Evolutionary conservation across 2,888 invertebrate species (phyloP).

Genomic region (Hydraecia micacea): DNA sequence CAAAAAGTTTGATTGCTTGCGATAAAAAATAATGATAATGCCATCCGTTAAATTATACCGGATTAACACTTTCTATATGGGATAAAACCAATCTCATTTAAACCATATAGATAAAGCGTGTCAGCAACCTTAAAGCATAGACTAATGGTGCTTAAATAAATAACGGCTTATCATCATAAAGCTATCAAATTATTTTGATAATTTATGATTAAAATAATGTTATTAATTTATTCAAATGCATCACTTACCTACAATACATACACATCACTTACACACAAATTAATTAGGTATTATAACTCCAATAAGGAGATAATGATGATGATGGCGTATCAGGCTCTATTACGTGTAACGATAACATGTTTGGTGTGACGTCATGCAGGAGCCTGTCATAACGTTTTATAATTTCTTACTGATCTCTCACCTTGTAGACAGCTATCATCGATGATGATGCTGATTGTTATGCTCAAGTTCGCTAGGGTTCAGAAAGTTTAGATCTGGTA

Average conservation of each 20-base stretch:
- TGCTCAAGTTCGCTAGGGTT: neutral
- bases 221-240: constrained; percentile 65
- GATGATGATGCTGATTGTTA: neutral
- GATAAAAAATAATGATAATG: constrained; percentile 51
- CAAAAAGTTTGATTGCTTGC: constrained; percentile 44
- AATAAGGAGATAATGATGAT: constrained; percentile 51
- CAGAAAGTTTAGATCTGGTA: neutral
- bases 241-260: constrained; percentile 61
- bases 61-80: constrained; percentile 27
- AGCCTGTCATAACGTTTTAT: constrained; percentile 7
- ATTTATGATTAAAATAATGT: constrained; percentile 58
- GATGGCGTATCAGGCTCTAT: constrained; percentile 26
- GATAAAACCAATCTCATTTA: constrained; percentile 45
- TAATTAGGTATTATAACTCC: constrained; percentile 52
- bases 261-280: constrained; percentile 62
- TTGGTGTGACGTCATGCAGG: constrained; percentile 20
- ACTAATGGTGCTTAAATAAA: constrained; percentile 49
- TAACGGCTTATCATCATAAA: constrained; percentile 59
- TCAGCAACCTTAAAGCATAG: constrained; percentile 54
- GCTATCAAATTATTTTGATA: constrained; percentile 62
- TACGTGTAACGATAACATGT: constrained; percentile 25
- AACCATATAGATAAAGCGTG: constrained; percentile 40
- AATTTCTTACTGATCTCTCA: constrained; percentile 11
- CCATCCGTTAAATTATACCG: constrained; percentile 32
- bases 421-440: neutral